phyloP scores from a whole-genome alignment of 2,113 vertebrate genomes.

The Ceratotherium simum region DNA sequence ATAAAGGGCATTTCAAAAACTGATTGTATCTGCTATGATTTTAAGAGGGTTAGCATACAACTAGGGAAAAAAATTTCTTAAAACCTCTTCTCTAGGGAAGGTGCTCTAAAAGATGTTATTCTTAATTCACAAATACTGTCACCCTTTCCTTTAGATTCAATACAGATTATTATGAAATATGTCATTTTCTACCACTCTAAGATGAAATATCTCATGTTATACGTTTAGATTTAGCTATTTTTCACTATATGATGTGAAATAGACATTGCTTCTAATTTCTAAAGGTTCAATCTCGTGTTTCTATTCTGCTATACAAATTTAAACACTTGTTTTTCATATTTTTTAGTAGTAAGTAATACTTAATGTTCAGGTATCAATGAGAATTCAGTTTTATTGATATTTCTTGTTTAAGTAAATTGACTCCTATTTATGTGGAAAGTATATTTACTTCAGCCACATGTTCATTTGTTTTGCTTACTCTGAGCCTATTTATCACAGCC shows the following conservation, averaged over 20 bases:
- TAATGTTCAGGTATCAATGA: conserved; percentile 5
- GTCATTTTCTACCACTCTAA: neutral
- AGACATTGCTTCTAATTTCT: conserved; percentile 2
- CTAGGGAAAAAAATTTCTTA: conserved; percentile 76
- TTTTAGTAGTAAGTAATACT: neutral
- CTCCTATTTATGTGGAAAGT: neutral
- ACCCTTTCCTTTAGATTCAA: conserved; percentile 50
- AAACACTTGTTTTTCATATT: neutral
- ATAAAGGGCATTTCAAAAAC: conserved; percentile 86
- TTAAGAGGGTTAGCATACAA: conserved; percentile 81
- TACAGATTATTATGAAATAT: conserved; percentile 68
- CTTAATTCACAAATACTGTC: conserved; percentile 56
- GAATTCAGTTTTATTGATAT: neutral
- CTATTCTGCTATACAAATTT: neutral
- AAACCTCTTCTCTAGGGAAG: conserved; percentile 60
- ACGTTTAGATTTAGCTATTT: neutral
- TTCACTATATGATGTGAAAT: neutral
- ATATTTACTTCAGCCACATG: neutral
- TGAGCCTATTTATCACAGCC: neutral
- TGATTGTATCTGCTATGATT: conserved; percentile 82
- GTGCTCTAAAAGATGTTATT: conserved; percentile 70
- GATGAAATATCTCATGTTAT: neutral
- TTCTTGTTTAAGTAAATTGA: conserved; percentile 1
- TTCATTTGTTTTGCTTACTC: neutral
- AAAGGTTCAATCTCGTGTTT: neutral